Evolutionary conservation across 2,113 vertebrate genomes (phyloP).

Genomic region (Megaptera novaeangliae): DNA sequence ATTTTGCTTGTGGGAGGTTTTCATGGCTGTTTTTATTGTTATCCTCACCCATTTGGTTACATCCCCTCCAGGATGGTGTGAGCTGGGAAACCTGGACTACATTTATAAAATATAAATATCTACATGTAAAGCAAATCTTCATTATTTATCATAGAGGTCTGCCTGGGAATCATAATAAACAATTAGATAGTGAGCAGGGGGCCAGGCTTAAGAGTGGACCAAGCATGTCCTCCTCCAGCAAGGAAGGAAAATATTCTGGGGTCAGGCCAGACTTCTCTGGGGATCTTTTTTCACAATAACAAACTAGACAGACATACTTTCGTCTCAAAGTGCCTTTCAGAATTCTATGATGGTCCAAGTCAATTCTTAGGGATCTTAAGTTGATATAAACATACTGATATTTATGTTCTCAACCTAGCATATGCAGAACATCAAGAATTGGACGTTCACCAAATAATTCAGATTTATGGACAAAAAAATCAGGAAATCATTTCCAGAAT

Average conservation of each 20-base stretch:
- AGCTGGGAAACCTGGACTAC: slow-evolving; percentile 42
- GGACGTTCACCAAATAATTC: slow-evolving; percentile 56
- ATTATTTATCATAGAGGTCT: slow-evolving; percentile 50
- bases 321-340: slow-evolving; percentile 32
- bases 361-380: slow-evolving; percentile 36
- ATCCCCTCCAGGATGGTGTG: neutral
- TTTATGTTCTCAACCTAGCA: slow-evolving; percentile 42
- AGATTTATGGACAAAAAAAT: slow-evolving; percentile 25
- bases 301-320: slow-evolving; percentile 51
- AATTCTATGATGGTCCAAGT: slow-evolving; percentile 29
- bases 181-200: neutral
- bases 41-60: neutral
- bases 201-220: neutral
- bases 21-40: neutral
- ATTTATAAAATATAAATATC: slow-evolving; percentile 57
- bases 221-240: neutral
- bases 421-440: slow-evolving; percentile 61
- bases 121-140: slow-evolving; percentile 36
- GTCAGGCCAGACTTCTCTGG: slow-evolving; percentile 29
- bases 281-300: slow-evolving; percentile 39
- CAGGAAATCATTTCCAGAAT: slow-evolving; percentile 7
- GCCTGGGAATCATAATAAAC: slow-evolving; percentile 56
- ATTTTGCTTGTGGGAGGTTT: neutral
- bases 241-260: slow-evolving; percentile 31
- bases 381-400: slow-evolving; percentile 64